phyloP scores from a whole-genome alignment of 1,140 invertebrate species.

The Heliconius himera region DNA sequence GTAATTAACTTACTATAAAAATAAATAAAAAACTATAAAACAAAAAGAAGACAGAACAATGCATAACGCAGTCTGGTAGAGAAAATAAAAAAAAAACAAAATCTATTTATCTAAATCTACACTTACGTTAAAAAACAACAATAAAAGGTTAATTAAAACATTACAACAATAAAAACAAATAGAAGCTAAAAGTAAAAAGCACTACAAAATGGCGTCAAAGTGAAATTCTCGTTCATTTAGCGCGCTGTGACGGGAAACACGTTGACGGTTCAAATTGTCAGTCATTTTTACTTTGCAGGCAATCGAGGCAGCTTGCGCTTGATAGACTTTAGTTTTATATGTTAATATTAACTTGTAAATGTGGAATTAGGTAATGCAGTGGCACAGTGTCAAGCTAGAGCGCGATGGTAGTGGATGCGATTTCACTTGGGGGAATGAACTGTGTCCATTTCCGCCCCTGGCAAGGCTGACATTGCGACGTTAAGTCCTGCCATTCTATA shows the following conservation, averaged over 20 bases:
- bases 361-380: not conserved
- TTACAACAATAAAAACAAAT: not conserved
- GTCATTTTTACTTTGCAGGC: not conserved
- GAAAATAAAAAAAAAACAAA: too few species aligned
- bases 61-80: not conserved
- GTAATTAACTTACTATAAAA: too few species aligned
- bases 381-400: not conserved
- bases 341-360: not conserved
- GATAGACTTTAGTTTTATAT: not conserved
- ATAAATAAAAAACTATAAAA: too few species aligned
- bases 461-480: too few species aligned
- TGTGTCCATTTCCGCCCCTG: too few species aligned
- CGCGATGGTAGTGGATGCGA: not conserved
- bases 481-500: too few species aligned
- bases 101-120: not conserved
- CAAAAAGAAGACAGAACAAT: too few species aligned
- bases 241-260: not conserved
- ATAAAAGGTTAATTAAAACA: constrained; percentile 4
- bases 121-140: not conserved
- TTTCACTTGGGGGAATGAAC: too few species aligned
- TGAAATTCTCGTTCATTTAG: not conserved
- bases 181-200: not conserved
- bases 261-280: constrained; percentile 3
- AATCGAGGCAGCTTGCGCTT: not conserved
- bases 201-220: not conserved